Evolutionary conservation across 2,797 vertebrate genomes (phyloP).

Genomic region (Remorina albescens): DNA sequence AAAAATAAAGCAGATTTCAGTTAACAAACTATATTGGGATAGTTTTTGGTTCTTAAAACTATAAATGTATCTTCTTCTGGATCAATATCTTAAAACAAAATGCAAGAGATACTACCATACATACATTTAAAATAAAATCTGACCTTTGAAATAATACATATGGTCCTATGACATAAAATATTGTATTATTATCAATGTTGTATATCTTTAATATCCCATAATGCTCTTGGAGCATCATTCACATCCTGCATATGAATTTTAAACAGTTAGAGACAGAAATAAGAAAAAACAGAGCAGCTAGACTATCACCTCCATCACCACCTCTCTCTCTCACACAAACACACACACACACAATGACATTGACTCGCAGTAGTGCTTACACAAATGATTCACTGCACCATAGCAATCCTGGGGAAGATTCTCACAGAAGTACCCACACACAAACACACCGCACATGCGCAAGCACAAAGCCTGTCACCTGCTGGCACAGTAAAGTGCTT

Average conservation of each 20-base stretch:
- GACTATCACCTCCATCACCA: not conserved
- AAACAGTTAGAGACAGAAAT: constrained; percentile 30
- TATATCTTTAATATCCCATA: too few relatives aligned
- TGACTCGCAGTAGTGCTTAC: constrained; percentile 5
- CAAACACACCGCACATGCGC: not conserved
- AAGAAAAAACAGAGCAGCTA: constrained; percentile 37
- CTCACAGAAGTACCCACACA: constrained; percentile 2
- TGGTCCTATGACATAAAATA: too few relatives aligned
- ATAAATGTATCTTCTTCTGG: too few relatives aligned
- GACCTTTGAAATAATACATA: too few relatives aligned
- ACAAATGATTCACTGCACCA: constrained; percentile 27
- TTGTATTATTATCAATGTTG: too few relatives aligned
- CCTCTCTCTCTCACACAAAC: not conserved
- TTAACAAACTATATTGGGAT: too few relatives aligned
- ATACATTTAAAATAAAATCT: too few relatives aligned
- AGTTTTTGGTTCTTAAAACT: too few relatives aligned
- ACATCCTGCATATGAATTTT: constrained; percentile 26
- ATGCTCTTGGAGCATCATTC: too few relatives aligned
- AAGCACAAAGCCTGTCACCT: constrained; percentile 21
- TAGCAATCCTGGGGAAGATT: constrained; percentile 22
- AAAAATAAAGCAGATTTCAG: too few relatives aligned
- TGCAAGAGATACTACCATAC: too few relatives aligned
- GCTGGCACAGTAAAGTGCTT: constrained; percentile 42
- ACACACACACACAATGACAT: not conserved
- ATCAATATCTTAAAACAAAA: too few relatives aligned